Base-by-base conservation (phyloP, 2,888 invertebrate species). In the Acanthosoma haemorrhoidale region DNA sequence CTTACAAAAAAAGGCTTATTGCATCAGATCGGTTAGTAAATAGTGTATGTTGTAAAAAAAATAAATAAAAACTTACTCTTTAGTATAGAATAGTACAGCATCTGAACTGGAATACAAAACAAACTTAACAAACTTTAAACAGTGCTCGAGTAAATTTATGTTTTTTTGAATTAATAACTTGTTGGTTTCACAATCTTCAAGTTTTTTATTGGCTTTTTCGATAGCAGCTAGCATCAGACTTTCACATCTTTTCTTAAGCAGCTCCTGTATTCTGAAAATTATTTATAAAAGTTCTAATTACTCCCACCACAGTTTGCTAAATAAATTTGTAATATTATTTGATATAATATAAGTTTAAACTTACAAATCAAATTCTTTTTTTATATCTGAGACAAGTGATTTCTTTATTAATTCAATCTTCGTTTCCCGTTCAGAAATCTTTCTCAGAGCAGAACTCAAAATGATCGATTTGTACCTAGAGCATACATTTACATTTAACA, bases 281-380 rank as follows among this genome's bases (percentile, higher is more conserved):
- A 15, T 15, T 3, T 25, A 25, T 5, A 9, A 4, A 31, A 8
- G n/a, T 13, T 4, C n/a, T n/a, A n/a, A n/a, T n/a, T n/a, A n/a
- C n/a, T n/a, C n/a, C 8, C 38, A 36, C 38, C 8, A 36, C 38
- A 36, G 11, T 11, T 36, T 36, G 11, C 11, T 11, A n/a, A n/a
- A 8, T 11, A 36, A 11, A 36, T 11, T 36, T 36, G 8, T 11
- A 8, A 36, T 11, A 8, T 11, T 36, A 11, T 36, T 36, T 8
- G 38, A 11, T 36, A 58, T 29, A 59, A 31, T 31, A 31, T 13
- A 15, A 32, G 1, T 2, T 16, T 13, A 60, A 29, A 31, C 67
- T 51, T 57, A 67, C 67, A 34, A 32, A 67, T 67, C 67, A 67
- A 67, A 67, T 34, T 51, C 43, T 31, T 67, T 67, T 34, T 67